A percentile compares a stretch with the other conserved stretches of the same genome.
Conservation (phyloP, 2,113 vertebrate species). For the Egretta garzetta region DNA sequence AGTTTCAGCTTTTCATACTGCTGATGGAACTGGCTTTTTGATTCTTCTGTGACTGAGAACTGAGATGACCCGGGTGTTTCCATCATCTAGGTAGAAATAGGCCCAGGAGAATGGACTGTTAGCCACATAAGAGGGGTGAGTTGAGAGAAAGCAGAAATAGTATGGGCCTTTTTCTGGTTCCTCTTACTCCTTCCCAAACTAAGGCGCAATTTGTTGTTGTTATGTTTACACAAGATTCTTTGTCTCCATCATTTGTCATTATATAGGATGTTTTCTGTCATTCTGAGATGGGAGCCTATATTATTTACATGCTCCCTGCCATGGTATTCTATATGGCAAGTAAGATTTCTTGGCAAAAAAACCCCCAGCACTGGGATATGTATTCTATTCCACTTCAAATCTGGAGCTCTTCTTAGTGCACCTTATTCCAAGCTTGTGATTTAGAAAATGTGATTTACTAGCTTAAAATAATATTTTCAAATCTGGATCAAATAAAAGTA, state of each 20-base stretch:
- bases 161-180: constrained; percentile 2
- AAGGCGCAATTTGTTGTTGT: constrained; percentile 27
- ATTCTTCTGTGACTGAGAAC: background rate
- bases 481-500: constrained; percentile 10
- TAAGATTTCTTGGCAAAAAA: constrained; percentile 41
- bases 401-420: constrained; percentile 53
- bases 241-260: constrained; percentile 15
- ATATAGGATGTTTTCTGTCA: constrained; percentile 43
- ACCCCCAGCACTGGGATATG: constrained; percentile 6
- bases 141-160: background rate
- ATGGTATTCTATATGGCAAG: background rate
- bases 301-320: background rate
- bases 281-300: background rate
- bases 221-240: constrained; percentile 38
- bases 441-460: constrained; percentile 42
- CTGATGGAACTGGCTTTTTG: constrained; percentile 26
- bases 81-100: background rate
- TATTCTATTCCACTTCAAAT: constrained; percentile 9
- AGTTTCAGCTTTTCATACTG: background rate
- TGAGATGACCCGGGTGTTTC: background rate
- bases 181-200: constrained; percentile 21
- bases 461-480: constrained; percentile 11
- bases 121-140: background rate
- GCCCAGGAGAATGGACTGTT: background rate
- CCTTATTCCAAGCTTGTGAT: constrained; percentile 47